Evolutionary conservation across 2,113 vertebrate genomes (phyloP), one percentile per base, ranked within the genome.

Genomic region (Xiphophorus couchianus): DNA sequence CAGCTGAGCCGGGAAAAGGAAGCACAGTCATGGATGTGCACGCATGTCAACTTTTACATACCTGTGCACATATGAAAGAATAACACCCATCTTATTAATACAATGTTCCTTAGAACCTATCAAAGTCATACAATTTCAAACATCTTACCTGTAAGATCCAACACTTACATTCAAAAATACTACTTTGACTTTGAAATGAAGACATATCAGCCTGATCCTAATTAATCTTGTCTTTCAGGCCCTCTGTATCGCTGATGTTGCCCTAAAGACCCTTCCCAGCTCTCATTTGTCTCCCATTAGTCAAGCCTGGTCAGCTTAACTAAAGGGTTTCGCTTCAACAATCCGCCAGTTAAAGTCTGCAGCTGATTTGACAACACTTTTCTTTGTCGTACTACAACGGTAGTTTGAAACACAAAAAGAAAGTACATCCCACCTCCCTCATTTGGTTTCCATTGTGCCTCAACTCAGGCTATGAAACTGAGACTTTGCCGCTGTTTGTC

Each of bases 221-320:
- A 19, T 69, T 71, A 15, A 28, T 62, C 27, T 22, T 30, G 22
- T 71, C 37, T 42, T 61, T 68, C 3, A 25, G 6, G 17, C 37
- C 39, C 0, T 37, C 7, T 11, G 14, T 19, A 58, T n/a, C 8
- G 10, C 19, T n/a, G 51, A 58, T 58, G 70, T 77, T 71, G 58
- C 72, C 30, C 80, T 62, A 58, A 28, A 17, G 58, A 74, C 29
- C 42, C 54, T 69, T 71, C 51, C 74, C 28, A 82, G 73, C 76
- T 77, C 73, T 42, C 71, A 72, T 82, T 87, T 85, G 74, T 85
- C 51, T 73, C 76, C 37, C 80, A 88, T 92, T 89, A 87, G 89
- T 86, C 86, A 89, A 69, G 83, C 48, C 73, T 77, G 76, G 51
- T 86, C 73, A 76, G 84, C 63, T 76, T 69, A 27, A 14, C 72